phyloP scores from a whole-genome alignment of 2,797 vertebrate genomes.

The Cyclopterus lumpus region DNA sequence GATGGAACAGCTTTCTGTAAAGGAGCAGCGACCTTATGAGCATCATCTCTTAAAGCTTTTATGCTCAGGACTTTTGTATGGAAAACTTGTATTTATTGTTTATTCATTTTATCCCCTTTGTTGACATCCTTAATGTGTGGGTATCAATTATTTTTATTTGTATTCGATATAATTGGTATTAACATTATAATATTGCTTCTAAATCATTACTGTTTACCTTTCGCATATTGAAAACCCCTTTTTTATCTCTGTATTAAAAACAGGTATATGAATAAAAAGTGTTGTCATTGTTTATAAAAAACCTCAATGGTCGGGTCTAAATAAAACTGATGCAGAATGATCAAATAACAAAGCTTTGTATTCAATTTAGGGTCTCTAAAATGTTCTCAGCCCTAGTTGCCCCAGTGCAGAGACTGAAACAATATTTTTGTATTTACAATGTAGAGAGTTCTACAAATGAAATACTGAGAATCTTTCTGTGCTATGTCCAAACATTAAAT shows the following conservation, averaged over 20 bases:
- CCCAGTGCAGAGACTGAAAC: constrained; percentile 34
- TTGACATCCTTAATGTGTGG: background rate
- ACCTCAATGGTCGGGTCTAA: background rate
- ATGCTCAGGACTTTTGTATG: background rate
- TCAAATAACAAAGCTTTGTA: constrained; percentile 30
- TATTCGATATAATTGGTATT: background rate
- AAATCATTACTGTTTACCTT: background rate
- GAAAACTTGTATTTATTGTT: background rate
- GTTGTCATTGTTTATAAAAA: background rate
- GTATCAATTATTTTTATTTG: background rate
- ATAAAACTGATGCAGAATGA: constrained; percentile 19
- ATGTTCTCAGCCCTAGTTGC: constrained; percentile 17
- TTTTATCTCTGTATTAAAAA: constrained; percentile 15
- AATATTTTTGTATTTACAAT: constrained; percentile 36
- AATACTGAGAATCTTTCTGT: constrained; percentile 40
- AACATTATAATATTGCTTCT: background rate
- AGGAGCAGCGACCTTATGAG: background rate
- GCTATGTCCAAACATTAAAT: constrained; percentile 58
- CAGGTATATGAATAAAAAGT: background rate
- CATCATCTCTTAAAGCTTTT: background rate
- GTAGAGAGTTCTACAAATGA: constrained; percentile 41
- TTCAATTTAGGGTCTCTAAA: constrained; percentile 32
- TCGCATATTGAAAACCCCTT: background rate
- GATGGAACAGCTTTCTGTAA: constrained; percentile 32
- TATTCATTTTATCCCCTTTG: background rate